These are phyloP conservation scores for Fulmarus glacialis DNA, from an alignment of 2,113 vertebrate genomes.

Conservation along the genomic window DNA sequence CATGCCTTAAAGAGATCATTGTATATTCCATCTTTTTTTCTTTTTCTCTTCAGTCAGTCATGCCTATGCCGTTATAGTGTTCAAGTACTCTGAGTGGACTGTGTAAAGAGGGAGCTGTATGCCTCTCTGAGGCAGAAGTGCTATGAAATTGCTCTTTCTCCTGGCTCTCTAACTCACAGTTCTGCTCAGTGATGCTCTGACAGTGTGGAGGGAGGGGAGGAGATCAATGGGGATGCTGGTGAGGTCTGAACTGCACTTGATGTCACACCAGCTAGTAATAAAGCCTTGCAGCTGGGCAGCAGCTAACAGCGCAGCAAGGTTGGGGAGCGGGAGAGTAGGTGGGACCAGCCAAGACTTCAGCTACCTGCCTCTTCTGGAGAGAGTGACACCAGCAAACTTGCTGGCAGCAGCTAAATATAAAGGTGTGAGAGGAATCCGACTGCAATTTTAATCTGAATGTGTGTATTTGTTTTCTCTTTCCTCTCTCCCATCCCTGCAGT, in stretches of 20 bases:
- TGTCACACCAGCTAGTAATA: neutral
- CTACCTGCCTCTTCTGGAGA: neutral
- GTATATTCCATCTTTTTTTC: neutral
- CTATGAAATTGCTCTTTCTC: neutral
- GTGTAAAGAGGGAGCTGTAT: neutral
- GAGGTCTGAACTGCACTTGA: neutral
- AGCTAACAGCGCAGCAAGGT: neutral
- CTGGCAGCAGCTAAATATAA: neutral
- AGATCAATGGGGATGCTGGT: neutral
- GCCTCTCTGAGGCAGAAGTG: neutral
- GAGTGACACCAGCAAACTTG: neutral
- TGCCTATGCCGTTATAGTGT: neutral
- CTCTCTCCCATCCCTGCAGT: neutral
- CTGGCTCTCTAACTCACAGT: neutral
- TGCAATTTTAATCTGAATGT: neutral
- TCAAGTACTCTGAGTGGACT: neutral
- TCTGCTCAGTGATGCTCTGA: neutral
- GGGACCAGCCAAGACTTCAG: neutral
- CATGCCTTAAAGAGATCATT: neutral
- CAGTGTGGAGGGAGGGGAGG: neutral
- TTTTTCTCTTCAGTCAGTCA: neutral
- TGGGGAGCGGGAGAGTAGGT: neutral
- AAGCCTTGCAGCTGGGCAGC: neutral
- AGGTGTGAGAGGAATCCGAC: neutral
- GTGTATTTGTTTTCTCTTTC: neutral